These are phyloP conservation scores for Protobothrops mucrosquamatus DNA, from an alignment of 2,113 vertebrate genomes.

Conservation along the genomic window DNA sequence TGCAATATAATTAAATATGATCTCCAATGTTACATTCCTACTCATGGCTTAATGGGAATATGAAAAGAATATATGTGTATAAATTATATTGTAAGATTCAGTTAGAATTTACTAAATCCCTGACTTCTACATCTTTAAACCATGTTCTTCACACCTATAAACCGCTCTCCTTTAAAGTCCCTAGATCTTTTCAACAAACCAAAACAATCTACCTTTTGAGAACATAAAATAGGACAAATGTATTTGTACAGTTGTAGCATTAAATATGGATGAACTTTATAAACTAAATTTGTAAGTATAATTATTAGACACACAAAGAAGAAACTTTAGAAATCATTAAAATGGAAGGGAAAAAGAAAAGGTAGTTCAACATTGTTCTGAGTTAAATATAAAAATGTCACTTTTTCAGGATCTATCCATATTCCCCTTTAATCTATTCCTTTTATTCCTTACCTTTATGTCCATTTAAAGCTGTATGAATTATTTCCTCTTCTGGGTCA, in stretches of 20 bases:
- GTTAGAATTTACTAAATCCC: background rate
- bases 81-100: background rate
- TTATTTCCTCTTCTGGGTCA: constrained; percentile 54
- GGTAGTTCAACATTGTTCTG: constrained; percentile 15
- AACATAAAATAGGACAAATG: background rate
- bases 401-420: constrained; percentile 48
- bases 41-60: background rate
- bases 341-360: constrained; percentile 31
- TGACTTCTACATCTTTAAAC: background rate
- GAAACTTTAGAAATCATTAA: constrained; percentile 36
- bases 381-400: constrained; percentile 35
- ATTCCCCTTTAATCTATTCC: constrained; percentile 50
- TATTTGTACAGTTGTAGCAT: constrained; percentile 27
- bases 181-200: background rate
- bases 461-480: constrained; percentile 52
- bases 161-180: background rate
- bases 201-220: background rate
- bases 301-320: constrained; percentile 42
- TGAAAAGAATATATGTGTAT: background rate
- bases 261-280: constrained; percentile 4
- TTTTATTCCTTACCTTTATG: constrained; percentile 62
- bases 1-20: background rate
- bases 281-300: constrained; percentile 19
- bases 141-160: background rate
- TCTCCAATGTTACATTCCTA: background rate